These are phyloP conservation scores for Dryomyza anilis DNA, from an alignment of 2,888 invertebrate genomes.

Conservation along the genomic window DNA sequence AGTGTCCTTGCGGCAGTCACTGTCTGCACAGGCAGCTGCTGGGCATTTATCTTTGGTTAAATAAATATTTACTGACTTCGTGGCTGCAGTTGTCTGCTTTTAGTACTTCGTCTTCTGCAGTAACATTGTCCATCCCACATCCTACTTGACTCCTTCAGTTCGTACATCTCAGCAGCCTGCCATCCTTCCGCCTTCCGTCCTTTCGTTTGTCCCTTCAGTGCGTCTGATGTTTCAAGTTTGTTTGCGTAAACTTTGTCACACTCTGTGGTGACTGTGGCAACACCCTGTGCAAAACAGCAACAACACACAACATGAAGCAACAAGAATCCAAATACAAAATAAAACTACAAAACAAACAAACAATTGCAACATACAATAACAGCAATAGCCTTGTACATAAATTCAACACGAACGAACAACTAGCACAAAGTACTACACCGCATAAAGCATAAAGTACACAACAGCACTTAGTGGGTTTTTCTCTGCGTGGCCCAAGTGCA, in stretches of 20 bases:
- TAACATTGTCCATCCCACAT: neutral
- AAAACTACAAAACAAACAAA: neutral
- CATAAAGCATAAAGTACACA: no score
- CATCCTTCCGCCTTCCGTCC: neutral
- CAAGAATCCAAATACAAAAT: neutral
- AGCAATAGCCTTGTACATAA: no score
- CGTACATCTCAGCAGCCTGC: neutral
- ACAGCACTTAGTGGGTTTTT: no score
- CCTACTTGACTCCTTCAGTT: neutral
- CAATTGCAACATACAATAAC: neutral
- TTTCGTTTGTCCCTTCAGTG: neutral
- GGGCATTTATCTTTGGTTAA: conserved; percentile 16
- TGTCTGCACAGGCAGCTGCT: neutral
- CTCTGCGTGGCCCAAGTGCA: no score
- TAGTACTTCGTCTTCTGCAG: neutral
- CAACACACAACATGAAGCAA: neutral
- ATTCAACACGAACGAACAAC: no score
- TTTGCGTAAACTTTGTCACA: conserved; percentile 18
- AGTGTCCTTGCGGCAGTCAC: neutral
- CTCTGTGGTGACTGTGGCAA: conserved; percentile 7
- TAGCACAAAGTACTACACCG: no score
- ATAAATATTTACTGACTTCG: conserved; percentile 13
- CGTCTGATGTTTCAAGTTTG: neutral
- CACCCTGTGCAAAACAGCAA: neutral
- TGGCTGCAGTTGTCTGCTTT: neutral